Evolutionary conservation across 2,797 vertebrate genomes (phyloP).

Genomic region (Propithecus perrieri): DNA sequence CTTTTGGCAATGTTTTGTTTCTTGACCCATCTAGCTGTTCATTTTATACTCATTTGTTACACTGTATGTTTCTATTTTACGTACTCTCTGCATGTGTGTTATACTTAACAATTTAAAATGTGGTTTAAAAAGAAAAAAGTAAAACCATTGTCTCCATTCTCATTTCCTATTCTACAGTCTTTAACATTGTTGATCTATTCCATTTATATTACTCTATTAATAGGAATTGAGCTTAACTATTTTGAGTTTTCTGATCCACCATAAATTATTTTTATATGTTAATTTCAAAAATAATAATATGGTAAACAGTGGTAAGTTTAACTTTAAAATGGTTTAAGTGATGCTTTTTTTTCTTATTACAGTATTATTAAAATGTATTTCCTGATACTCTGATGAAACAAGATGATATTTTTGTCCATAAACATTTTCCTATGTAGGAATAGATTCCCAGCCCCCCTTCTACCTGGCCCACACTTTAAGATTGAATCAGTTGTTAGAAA

Average conservation of each 20-base stretch:
- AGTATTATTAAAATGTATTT: background rate
- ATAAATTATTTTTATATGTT: background rate
- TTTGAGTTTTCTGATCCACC: background rate
- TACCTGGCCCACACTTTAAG: background rate
- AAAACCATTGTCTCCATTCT: background rate
- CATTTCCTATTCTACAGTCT: background rate
- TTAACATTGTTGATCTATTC: background rate
- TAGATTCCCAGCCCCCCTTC: background rate
- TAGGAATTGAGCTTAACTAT: background rate
- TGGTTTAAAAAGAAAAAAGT: background rate
- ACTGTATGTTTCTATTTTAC: background rate
- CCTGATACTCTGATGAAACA: background rate
- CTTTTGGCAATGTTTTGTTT: background rate
- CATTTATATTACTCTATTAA: background rate
- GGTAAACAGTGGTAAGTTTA: background rate
- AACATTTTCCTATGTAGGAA: background rate
- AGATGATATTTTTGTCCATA: background rate
- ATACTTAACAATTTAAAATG: background rate
- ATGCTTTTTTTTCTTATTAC: background rate
- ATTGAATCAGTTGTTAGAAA: background rate
- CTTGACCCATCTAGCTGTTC: background rate
- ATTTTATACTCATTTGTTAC: conserved; percentile 4
- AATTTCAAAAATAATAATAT: background rate
- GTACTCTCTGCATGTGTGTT: background rate
- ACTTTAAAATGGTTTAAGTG: background rate